Evolutionary conservation across 2,113 vertebrate genomes (phyloP).

Genomic region (Gasterosteus aculeatus): DNA sequence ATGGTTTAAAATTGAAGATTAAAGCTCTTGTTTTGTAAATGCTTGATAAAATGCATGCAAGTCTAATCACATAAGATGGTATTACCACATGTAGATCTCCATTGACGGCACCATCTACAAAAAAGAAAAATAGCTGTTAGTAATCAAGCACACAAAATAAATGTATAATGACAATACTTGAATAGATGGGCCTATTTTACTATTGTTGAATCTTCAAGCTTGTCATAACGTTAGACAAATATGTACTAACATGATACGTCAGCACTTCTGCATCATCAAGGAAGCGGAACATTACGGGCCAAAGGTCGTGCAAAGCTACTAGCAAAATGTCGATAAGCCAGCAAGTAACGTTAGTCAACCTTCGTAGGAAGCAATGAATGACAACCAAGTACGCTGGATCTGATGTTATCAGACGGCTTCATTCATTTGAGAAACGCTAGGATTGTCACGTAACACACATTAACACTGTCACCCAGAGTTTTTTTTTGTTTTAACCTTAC

Average conservation of each 20-base stretch:
- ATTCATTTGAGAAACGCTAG: background rate
- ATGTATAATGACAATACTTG: background rate
- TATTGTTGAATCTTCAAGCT: constrained; percentile 6
- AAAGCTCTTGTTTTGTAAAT: background rate
- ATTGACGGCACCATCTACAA: constrained; percentile 85
- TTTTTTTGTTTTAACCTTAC: background rate
- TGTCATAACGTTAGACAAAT: background rate
- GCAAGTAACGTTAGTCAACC: background rate
- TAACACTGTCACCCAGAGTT: accelerated
- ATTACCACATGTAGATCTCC: constrained; percentile 87
- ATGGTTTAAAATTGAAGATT: background rate
- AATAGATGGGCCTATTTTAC: background rate
- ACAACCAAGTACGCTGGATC: background rate
- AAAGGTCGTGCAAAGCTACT: constrained; percentile 51
- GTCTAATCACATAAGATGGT: background rate
- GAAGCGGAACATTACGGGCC: constrained; percentile 30
- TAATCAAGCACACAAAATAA: constrained; percentile 10
- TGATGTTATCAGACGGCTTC: constrained; percentile 7
- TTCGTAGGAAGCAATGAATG: constrained; percentile 33
- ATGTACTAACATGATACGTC: constrained; percentile 35
- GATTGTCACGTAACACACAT: background rate
- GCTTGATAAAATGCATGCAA: no score
- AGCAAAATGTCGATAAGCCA: background rate
- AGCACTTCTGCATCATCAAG: constrained; percentile 49
- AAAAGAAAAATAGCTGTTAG: constrained; percentile 19